A percentile compares a stretch with the other conserved stretches of the same genome.
Conservation (phyloP, 2,797 vertebrate genomes). For the Ispidina picta region DNA sequence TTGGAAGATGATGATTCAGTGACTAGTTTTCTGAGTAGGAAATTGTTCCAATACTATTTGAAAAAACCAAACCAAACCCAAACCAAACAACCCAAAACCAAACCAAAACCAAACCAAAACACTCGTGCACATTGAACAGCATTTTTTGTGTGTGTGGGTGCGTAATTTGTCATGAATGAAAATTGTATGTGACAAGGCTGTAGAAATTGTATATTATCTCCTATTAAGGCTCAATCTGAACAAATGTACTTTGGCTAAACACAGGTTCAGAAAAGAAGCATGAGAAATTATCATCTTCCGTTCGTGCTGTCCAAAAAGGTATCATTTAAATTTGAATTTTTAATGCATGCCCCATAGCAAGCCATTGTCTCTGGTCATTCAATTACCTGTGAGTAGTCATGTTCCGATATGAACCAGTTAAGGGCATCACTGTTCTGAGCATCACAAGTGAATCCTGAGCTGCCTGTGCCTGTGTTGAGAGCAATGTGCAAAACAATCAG, state of each 20-base stretch:
- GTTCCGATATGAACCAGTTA: conserved; percentile 74
- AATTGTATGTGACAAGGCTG: conserved; percentile 83
- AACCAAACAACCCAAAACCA: conserved; percentile 58
- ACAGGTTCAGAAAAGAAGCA: conserved; percentile 97
- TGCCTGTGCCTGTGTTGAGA: conserved; percentile 24
- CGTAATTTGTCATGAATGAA: conserved; percentile 82
- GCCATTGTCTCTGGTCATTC: conserved; percentile 68
- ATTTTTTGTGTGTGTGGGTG: conserved; percentile 80
- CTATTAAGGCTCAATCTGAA: conserved; percentile 86
- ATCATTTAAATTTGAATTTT: conserved; percentile 87
- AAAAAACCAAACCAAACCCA: conserved; percentile 34
- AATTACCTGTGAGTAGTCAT: conserved; percentile 71
- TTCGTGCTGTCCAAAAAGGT: conserved; percentile 97
- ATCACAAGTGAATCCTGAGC: background rate
- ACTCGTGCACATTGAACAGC: conserved; percentile 81
- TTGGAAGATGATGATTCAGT: conserved; percentile 87
- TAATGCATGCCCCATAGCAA: conserved; percentile 81
- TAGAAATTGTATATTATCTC: conserved; percentile 85
- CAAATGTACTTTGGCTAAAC: conserved; percentile 87
- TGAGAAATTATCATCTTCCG: conserved; percentile 98
- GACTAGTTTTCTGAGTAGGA: conserved; percentile 84
- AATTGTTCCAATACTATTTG: conserved; percentile 70
- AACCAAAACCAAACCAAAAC: conserved; percentile 59
- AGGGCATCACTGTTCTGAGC: background rate
- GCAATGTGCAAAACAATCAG: background rate